Conservation (phyloP, 2,888 invertebrate species). For the Erannis defoliaria region DNA sequence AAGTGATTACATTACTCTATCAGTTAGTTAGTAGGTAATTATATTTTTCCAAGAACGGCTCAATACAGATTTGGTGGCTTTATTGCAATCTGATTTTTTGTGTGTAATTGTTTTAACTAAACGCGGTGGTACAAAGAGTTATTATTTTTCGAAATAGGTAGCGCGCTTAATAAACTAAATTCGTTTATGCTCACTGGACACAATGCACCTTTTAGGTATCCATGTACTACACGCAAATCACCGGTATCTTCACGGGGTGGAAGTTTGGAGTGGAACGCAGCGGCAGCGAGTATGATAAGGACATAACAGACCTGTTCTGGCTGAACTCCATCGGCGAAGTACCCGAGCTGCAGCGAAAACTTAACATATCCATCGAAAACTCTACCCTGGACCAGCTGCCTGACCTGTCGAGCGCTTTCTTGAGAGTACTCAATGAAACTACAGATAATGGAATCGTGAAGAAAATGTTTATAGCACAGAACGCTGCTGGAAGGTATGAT, state of each 20-base stretch:
- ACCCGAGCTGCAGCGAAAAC: slow-evolving; percentile 88
- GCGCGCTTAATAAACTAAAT: background rate
- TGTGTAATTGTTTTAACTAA: too few species aligned
- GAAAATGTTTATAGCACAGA: slow-evolving; percentile 92
- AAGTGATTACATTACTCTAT: too few species aligned
- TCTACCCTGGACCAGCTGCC: slow-evolving; percentile 65
- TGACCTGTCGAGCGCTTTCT: slow-evolving; percentile 87
- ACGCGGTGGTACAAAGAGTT: too few species aligned
- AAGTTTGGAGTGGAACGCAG: slow-evolving; percentile 89
- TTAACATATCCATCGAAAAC: slow-evolving; percentile 75
- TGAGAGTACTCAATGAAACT: slow-evolving; percentile 86
- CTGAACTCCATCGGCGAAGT: slow-evolving; percentile 92
- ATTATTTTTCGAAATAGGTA: background rate
- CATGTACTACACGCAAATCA: slow-evolving; percentile 91
- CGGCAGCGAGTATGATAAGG: slow-evolving; percentile 86
- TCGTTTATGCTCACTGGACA: background rate
- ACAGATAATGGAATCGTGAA: slow-evolving; percentile 67
- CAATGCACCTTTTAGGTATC: slow-evolving; percentile 84
- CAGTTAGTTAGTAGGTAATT: too few species aligned
- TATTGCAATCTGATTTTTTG: too few species aligned
- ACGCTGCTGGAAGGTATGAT: slow-evolving; percentile 90
- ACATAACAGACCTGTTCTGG: slow-evolving; percentile 89
- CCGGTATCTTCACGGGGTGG: slow-evolving; percentile 92
- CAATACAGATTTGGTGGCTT: too few species aligned
- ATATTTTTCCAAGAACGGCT: too few species aligned